These are phyloP conservation scores for Pyrocephalus nanus DNA, from an alignment of 2,797 vertebrate genomes.

Conservation along the genomic window DNA sequence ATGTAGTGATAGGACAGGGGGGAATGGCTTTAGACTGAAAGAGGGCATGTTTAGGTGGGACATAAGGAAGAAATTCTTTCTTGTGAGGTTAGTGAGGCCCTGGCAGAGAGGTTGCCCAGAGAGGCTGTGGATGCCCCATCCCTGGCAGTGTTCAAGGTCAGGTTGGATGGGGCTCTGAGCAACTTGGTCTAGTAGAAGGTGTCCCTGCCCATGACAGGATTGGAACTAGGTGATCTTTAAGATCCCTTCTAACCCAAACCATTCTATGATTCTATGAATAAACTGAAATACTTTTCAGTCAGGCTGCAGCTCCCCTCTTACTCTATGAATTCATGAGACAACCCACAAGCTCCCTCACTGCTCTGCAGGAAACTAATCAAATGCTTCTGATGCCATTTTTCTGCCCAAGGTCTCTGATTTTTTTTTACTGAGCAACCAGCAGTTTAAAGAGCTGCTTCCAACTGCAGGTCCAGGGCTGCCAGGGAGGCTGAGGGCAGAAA, in stretches of 20 bases:
- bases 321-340: not conserved
- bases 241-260: not conserved
- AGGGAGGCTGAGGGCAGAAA: not conserved
- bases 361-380: not conserved
- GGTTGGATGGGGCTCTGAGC: not conserved
- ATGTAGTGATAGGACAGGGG: fast-evolving
- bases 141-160: not conserved
- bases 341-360: not conserved
- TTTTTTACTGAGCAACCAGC: not conserved
- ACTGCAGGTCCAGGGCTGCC: not conserved
- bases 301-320: not conserved
- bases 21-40: not conserved
- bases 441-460: not conserved
- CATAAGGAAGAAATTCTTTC: not conserved
- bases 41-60: not conserved
- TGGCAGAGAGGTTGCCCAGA: not conserved
- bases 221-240: not conserved
- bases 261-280: not conserved
- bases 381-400: not conserved
- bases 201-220: not conserved
- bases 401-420: not conserved
- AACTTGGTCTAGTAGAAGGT: not conserved
- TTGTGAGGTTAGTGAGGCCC: not conserved
- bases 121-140: not conserved
- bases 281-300: not conserved